Evolutionary conservation across 2,797 vertebrate genomes (phyloP), one percentile per base, ranked within the genome.

Genomic region (Emys orbicularis): DNA sequence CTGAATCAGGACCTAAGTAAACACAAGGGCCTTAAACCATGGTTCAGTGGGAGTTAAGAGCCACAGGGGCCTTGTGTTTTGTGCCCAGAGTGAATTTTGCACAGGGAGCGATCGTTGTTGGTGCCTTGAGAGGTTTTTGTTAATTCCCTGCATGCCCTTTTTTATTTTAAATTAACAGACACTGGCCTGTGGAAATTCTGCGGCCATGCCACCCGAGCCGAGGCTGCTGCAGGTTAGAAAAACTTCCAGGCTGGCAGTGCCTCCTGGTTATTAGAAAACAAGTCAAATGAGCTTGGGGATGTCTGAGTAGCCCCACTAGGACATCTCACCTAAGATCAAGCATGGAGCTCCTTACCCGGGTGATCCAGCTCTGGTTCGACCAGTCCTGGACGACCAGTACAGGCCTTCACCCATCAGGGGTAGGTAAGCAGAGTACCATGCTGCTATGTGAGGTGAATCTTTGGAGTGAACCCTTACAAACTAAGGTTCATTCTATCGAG

Each of bases 151-250:
- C 34, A 74, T 34, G 44, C 23, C 54, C 54, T 31, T 50, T 27
- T 21, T 31, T 49, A 29, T 44, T 13, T 52, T 80, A 76, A 19
- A 41, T 65, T 91, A 83, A 80, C 4, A 88, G 74, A 72, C 56
- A 37, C 72, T 56, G 80, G 94, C 50, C 87, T 27, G 34, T 92
- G 84, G 90, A 90, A 77, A 84, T 56, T 89, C 53, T 81, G 52
- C 44, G 41, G 74, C 79, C 2, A 86, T n/a, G 2, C 18, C 47
- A 6, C 31, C 31, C 4, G 13, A 29, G 44, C 27, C 9, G 1
- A 29, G 31, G 12, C 31, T 50, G 27, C 29, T 41, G 21, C 47
- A 31, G 18, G 13, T 47, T 34, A 31, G 77, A 79, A 79, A 47
- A 47, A 50, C 47, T 18, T 79, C 44, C 44, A 25, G 23, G 76